Conservation (phyloP, 2,888 invertebrate species). For the Carcina quercana region DNA sequence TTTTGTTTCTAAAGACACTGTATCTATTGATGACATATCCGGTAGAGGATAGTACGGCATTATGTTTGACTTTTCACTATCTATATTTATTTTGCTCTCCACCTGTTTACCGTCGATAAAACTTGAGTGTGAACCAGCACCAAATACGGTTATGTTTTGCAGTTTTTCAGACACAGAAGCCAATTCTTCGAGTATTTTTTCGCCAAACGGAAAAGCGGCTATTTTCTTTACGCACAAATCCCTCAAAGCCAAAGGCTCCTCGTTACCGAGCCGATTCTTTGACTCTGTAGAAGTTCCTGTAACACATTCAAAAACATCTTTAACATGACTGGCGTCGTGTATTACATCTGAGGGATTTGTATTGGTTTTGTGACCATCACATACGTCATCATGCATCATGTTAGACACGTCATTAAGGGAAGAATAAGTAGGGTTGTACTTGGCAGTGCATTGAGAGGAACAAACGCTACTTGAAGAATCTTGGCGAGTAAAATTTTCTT, state of each 20-base stretch:
- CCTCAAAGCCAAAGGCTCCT: conserved; percentile 68
- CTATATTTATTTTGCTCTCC: conserved; percentile 1
- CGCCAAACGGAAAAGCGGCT: conserved; percentile 80
- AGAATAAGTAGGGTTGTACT: conserved; percentile 76
- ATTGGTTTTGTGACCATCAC: conserved; percentile 26
- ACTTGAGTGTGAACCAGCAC: conserved; percentile 16
- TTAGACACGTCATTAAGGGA: conserved; percentile 76
- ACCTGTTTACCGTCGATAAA: conserved; percentile 13
- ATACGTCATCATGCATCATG: conserved; percentile 62
- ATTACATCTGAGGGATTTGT: conserved; percentile 24
- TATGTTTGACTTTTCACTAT: conserved; percentile 13
- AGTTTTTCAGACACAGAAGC: conserved; percentile 76
- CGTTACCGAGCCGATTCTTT: conserved; percentile 17
- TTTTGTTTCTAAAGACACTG: conserved; percentile 42
- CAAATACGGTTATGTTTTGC: conserved; percentile 46
- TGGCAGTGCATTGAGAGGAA: conserved; percentile 82
- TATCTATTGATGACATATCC: conserved; percentile 57
- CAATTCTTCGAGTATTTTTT: conserved; percentile 79
- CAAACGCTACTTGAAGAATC: conserved; percentile 77
- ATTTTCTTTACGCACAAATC: conserved; percentile 79
- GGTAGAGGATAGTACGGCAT: conserved; percentile 67
- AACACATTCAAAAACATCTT: conserved; percentile 62
- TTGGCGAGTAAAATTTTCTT: conserved; percentile 58
- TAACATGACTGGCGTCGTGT: conserved; percentile 41
- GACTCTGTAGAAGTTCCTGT: conserved; percentile 33